Evolutionary conservation across 2,888 invertebrate genomes (phyloP).

Genomic region (Protula sp.): DNA sequence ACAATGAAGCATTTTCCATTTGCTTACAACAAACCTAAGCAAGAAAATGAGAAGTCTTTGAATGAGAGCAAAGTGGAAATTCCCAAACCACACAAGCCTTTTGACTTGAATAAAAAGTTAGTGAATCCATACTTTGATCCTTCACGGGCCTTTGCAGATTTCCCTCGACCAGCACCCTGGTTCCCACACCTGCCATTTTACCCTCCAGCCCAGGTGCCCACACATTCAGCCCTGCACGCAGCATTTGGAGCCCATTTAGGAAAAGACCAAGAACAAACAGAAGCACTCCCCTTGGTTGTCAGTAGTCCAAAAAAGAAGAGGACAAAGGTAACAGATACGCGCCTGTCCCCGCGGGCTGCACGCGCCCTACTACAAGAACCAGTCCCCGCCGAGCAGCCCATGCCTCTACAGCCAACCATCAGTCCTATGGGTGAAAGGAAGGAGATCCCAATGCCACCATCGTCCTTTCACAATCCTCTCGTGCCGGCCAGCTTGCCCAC

Average conservation of each 20-base stretch:
- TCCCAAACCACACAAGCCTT: slow-evolving; percentile 8
- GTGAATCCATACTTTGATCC: slow-evolving; percentile 19
- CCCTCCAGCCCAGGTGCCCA: slow-evolving; percentile 60
- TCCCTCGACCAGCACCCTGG: slow-evolving; percentile 52
- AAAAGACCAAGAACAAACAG: slow-evolving; percentile 55
- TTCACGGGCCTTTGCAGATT: slow-evolving; percentile 14
- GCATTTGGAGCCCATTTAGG: neutral
- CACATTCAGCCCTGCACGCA: neutral
- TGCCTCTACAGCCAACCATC: neutral
- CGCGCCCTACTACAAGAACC: slow-evolving; percentile 48
- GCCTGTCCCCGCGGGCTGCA: slow-evolving; percentile 48
- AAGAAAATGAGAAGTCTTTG: neutral
- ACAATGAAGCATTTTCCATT: neutral
- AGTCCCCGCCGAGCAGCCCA: neutral
- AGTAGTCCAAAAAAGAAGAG: slow-evolving; percentile 84
- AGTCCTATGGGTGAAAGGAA: neutral
- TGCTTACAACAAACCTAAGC: neutral
- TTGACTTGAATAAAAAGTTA: slow-evolving; percentile 22
- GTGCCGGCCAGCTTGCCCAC: slow-evolving; percentile 70
- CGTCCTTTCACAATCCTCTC: slow-evolving; percentile 3
- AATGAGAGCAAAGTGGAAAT: neutral
- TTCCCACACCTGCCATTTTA: slow-evolving; percentile 62
- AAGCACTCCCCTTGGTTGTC: slow-evolving; percentile 89
- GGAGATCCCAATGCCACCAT: neutral
- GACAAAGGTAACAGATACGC: slow-evolving; percentile 76